phyloP scores from a whole-genome alignment of 2,888 invertebrate genomes.

The Pristionchus maxplancki region DNA sequence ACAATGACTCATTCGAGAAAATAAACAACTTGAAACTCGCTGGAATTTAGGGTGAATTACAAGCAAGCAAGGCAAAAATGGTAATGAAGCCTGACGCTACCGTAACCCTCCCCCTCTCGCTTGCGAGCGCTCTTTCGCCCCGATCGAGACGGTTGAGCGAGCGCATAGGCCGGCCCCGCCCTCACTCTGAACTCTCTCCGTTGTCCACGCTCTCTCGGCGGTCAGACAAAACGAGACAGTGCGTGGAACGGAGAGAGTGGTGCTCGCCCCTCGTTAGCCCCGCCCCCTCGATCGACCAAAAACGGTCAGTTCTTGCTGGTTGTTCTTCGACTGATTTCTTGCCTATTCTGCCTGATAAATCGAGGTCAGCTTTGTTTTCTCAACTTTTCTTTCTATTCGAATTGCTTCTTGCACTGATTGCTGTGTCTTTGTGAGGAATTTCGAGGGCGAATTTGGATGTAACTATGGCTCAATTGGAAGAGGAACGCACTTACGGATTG shows the following conservation, averaged over 20 bases:
- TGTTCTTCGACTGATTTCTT: slow-evolving; percentile 9
- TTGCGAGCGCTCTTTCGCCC: neutral
- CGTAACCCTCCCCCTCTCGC: neutral
- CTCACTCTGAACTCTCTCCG: neutral
- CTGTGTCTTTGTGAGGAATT: neutral
- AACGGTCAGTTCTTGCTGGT: slow-evolving; percentile 34
- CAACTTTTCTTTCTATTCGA: neutral
- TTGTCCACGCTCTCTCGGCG: neutral
- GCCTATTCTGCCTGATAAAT: slow-evolving; percentile 14
- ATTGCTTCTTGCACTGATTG: neutral
- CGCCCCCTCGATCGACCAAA: slow-evolving; percentile 39
- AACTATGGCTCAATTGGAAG: too few species aligned
- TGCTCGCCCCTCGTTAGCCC: neutral
- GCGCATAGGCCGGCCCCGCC: neutral
- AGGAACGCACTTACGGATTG: too few species aligned
- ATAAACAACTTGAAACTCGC: too few species aligned
- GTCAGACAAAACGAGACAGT: neutral
- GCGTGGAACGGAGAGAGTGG: neutral
- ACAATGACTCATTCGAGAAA: too few species aligned
- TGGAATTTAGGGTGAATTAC: too few species aligned
- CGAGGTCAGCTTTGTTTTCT: slow-evolving; percentile 40
- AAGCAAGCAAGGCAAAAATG: too few species aligned
- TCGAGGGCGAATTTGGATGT: too few species aligned
- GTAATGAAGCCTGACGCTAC: neutral
- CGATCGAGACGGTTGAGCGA: slow-evolving; percentile 7